Percentiles rank a stretch among this genome's conserved stretches.
These are phyloP conservation scores for Ganaspis sp. DNA, from an alignment of 1,140 invertebrate species.

Conservation along the genomic window DNA sequence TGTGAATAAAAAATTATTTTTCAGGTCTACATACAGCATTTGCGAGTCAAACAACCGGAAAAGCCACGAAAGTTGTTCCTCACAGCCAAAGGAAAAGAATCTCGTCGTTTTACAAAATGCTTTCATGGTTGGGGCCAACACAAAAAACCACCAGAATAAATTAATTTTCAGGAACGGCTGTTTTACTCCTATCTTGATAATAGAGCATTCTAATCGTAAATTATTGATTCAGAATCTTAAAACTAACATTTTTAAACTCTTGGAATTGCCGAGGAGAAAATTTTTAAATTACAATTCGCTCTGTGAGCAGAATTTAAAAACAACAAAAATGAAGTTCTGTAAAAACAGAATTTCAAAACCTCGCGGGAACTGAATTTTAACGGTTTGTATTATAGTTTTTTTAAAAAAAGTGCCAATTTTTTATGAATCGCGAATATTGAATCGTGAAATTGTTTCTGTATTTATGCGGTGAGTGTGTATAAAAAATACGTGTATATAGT, in stretches of 20 bases:
- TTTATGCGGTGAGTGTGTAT: constrained; percentile 8
- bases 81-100: constrained; percentile 98
- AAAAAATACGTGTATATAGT: constrained; percentile 18
- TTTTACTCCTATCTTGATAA: constrained; percentile 21
- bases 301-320: constrained; percentile 7
- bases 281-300: background rate
- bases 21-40: constrained; percentile 98
- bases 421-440: background rate
- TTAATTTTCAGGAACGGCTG: background rate
- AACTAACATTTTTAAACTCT: constrained; percentile 2
- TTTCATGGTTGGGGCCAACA: constrained; percentile 97
- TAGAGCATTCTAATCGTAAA: background rate
- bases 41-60: constrained; percentile 96
- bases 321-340: background rate
- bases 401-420: constrained; percentile 15
- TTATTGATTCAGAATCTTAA: background rate
- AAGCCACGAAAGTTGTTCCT: constrained; percentile 93
- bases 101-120: constrained; percentile 95
- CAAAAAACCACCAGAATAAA: constrained; percentile 82
- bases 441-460: background rate
- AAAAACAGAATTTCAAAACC: background rate
- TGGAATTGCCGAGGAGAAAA: background rate
- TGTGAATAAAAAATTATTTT: constrained; percentile 4
- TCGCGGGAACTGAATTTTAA: background rate
- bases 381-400: background rate